Percentiles rank a stretch among this genome's conserved stretches.
phyloP scores from a whole-genome alignment of 2,888 invertebrate genomes.

The Ephialtes manifestator region DNA sequence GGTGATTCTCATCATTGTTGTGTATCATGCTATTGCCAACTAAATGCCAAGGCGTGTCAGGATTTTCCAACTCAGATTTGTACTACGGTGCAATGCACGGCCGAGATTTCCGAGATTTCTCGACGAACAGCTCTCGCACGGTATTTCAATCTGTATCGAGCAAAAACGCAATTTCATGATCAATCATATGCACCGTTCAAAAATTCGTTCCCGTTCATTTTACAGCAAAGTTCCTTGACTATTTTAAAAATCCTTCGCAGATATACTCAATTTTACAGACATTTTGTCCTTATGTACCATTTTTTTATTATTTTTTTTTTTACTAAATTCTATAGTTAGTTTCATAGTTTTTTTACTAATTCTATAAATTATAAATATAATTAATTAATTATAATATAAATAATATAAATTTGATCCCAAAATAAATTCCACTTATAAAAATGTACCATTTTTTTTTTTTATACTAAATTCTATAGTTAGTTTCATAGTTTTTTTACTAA shows the following conservation, averaged over 20 bases:
- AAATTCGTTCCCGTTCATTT: neutral
- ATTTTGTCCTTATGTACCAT: no score
- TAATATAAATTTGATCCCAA: no score
- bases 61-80: neutral
- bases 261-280: neutral
- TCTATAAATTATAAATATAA: no score
- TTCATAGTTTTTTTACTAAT: no score
- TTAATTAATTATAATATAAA: no score
- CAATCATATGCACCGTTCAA: neutral
- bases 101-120: slow-evolving; percentile 8
- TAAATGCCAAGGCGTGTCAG: slow-evolving; percentile 30
- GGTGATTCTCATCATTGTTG: slow-evolving; percentile 48
- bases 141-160: neutral
- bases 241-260: neutral
- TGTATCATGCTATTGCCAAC: slow-evolving; percentile 12
- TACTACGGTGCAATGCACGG: neutral
- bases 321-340: no score
- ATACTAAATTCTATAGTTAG: no score
- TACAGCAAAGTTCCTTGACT: neutral
- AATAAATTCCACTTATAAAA: no score
- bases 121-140: neutral
- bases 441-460: no score
- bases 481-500: no score
- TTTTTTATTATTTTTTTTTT: no score
- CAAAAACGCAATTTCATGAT: slow-evolving; percentile 13